Conservation (phyloP, 2,888 invertebrate species). For the Aspidiotus destructor region DNA sequence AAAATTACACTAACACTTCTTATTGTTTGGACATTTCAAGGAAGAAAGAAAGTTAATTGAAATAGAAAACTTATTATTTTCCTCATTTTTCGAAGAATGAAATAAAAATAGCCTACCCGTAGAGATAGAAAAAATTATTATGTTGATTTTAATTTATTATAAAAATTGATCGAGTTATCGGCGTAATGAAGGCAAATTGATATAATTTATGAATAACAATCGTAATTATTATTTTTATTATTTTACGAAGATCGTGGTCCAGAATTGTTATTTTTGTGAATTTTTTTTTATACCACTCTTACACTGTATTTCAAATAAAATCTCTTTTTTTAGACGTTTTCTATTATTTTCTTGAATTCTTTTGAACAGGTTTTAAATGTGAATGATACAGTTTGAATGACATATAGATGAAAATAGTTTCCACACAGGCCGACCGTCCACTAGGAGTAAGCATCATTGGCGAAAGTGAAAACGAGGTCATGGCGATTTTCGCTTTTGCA, state of each 20-base stretch:
- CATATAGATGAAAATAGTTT: too few relatives aligned
- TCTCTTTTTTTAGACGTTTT: conserved; percentile 4
- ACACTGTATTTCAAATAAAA: conserved; percentile 23
- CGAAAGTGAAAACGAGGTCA: too few relatives aligned
- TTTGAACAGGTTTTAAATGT: too few relatives aligned
- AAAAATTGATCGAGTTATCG: background rate
- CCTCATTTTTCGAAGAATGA: background rate
- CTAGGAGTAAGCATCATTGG: too few relatives aligned
- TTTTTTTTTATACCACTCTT: conserved; percentile 31
- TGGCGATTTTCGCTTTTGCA: too few relatives aligned
- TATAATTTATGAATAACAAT: conserved; percentile 2
- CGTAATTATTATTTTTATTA: background rate
- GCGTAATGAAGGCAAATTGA: conserved; percentile 1
- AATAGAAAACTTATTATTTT: too few relatives aligned
- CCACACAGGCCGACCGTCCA: too few relatives aligned
- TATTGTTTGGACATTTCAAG: too few relatives aligned
- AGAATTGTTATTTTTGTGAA: background rate
- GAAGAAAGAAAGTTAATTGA: too few relatives aligned
- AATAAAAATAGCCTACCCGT: background rate
- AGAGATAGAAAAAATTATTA: background rate
- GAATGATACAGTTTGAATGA: too few relatives aligned
- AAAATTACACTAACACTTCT: too few relatives aligned
- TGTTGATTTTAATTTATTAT: background rate
- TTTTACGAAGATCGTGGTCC: background rate
- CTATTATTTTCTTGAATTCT: background rate